Percentiles rank a stretch among this genome's conserved stretches.
Evolutionary conservation across 2,113 vertebrate genomes (phyloP).

Genomic region (Pycnonotus jocosus): DNA sequence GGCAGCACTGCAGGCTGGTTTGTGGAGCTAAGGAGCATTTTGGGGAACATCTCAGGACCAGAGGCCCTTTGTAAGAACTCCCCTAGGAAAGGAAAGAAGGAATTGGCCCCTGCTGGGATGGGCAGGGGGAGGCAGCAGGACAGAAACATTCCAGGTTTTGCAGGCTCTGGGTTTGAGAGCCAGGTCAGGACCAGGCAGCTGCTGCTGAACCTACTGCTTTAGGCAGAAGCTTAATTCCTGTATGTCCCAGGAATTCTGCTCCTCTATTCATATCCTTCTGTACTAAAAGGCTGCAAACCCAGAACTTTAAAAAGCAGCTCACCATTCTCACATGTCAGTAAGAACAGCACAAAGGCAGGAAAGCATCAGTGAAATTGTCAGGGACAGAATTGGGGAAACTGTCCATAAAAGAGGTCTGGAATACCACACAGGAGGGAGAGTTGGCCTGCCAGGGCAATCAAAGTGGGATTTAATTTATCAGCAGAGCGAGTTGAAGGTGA

Average conservation of each 20-base stretch:
- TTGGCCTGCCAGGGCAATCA: neutral
- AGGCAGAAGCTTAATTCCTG: neutral
- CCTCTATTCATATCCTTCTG: neutral
- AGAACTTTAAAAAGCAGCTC: neutral
- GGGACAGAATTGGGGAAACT: neutral
- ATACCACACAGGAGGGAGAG: accelerated
- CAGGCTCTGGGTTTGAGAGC: neutral
- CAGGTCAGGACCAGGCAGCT: neutral
- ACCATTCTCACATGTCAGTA: accelerated
- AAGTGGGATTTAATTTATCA: neutral
- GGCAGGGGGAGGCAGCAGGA: neutral
- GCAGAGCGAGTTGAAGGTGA: neutral
- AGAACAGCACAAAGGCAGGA: neutral
- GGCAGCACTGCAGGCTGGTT: neutral
- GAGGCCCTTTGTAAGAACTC: too few relatives aligned
- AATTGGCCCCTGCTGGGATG: accelerated
- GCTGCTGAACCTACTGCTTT: neutral
- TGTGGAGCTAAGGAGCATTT: accelerated
- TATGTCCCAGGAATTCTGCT: neutral
- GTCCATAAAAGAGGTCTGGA: neutral
- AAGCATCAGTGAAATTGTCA: neutral
- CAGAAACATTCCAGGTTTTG: neutral
- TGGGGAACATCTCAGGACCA: neutral
- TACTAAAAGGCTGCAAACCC: neutral
- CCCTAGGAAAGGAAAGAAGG: neutral